A percentile compares a stretch with the other conserved stretches of the same genome.
Conservation (phyloP, 2,888 invertebrate species). For the Sinotaia quadrata region DNA sequence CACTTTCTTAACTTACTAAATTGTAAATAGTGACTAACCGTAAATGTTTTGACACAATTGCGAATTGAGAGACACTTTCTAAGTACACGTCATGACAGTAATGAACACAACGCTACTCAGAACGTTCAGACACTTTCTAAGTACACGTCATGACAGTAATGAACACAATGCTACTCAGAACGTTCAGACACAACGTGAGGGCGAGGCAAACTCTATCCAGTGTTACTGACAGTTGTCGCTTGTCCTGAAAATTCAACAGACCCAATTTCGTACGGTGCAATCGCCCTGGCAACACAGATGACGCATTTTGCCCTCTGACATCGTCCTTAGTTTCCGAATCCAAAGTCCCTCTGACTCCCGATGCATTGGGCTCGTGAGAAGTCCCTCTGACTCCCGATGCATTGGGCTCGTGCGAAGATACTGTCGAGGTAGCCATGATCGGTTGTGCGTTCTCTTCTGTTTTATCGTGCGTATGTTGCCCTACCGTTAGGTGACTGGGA, state of each 20-base stretch:
- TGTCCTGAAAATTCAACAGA: background rate
- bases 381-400: background rate
- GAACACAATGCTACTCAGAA: slow-evolving; percentile 3
- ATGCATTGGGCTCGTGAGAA: background rate
- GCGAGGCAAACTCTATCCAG: slow-evolving; percentile 9
- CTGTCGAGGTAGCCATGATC: no score
- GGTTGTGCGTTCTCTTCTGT: no score
- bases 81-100: no score
- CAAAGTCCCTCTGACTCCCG: background rate
- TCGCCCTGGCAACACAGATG: background rate
- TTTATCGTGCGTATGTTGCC: no score
- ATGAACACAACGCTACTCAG: no score
- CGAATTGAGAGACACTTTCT: no score
- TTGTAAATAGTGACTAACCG: no score
- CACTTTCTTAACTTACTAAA: no score
- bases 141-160: background rate
- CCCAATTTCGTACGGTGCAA: background rate
- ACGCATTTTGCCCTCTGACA: background rate
- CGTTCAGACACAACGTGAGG: slow-evolving; percentile 7
- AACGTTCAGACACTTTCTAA: no score
- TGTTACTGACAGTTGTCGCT: background rate
- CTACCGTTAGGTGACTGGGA: no score
- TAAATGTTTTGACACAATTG: no score
- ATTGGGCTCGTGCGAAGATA: background rate
- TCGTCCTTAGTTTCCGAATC: no score